Evolutionary conservation across 1,140 invertebrate genomes (phyloP).

Genomic region (Aporrectodea caliginosa): DNA sequence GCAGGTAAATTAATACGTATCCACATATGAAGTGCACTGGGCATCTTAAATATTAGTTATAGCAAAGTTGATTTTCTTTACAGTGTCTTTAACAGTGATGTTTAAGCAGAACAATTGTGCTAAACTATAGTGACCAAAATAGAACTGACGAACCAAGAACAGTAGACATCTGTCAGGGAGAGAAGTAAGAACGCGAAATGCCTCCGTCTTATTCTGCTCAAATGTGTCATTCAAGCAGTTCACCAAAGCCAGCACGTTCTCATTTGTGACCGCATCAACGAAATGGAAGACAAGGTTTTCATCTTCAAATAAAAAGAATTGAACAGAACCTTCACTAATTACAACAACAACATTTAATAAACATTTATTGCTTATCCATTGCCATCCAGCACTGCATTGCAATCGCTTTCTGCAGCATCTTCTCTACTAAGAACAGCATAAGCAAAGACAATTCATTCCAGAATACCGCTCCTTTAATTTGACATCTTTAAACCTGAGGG

Average conservation of each 20-base stretch:
- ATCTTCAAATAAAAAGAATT: no score
- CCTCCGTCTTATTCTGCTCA: constrained; percentile 71
- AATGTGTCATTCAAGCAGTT: constrained; percentile 70
- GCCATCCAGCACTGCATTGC: no score
- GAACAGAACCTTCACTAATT: no score
- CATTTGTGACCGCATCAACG: constrained; percentile 35
- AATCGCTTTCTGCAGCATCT: no score
- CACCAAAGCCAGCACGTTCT: constrained; percentile 58
- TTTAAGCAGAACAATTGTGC: neutral
- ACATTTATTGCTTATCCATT: no score
- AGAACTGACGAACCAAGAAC: constrained; percentile 18
- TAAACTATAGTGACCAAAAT: neutral
- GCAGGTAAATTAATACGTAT: neutral
- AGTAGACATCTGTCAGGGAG: constrained; percentile 36
- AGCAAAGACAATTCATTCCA: no score
- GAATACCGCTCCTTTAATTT: no score
- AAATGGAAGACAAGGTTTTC: constrained; percentile 23
- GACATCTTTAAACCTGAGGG: no score
- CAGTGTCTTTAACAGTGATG: neutral
- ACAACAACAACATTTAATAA: no score
- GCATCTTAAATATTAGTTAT: neutral
- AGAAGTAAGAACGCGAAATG: constrained; percentile 59
- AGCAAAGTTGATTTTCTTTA: neutral
- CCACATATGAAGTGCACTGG: neutral
- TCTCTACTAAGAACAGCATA: no score